phyloP scores from a whole-genome alignment of 2,113 vertebrate genomes.

The Xyliphius kryptos region DNA sequence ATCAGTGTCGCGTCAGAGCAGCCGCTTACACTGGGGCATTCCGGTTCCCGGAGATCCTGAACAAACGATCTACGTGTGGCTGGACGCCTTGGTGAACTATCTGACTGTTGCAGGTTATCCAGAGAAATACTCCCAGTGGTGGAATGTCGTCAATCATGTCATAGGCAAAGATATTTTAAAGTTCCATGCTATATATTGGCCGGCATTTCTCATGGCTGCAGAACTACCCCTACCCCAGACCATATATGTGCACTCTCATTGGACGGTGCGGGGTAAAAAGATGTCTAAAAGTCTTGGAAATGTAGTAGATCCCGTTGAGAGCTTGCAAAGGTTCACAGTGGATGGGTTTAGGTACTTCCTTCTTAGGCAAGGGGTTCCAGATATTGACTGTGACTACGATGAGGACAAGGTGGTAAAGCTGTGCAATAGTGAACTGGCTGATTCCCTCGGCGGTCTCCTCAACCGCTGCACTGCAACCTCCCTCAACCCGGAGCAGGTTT shows the following conservation, averaged over 20 bases:
- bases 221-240: constrained; percentile 72
- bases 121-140: constrained; percentile 62
- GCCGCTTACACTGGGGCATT: constrained; percentile 86
- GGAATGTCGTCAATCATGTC: constrained; percentile 69
- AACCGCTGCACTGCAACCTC: constrained; percentile 79
- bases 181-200: constrained; percentile 94
- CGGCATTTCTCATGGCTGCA: constrained; percentile 80
- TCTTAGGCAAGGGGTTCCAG: constrained; percentile 84
- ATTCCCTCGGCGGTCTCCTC: constrained; percentile 84
- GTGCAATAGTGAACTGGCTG: constrained; percentile 82
- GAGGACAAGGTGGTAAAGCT: constrained; percentile 79
- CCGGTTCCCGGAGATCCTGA: constrained; percentile 76
- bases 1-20: constrained; percentile 83
- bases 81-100: constrained; percentile 93
- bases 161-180: constrained; percentile 95
- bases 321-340: constrained; percentile 63
- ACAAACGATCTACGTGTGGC: constrained; percentile 91
- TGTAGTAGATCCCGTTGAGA: constrained; percentile 73
- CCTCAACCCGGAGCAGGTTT: constrained; percentile 80
- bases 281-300: constrained; percentile 98
- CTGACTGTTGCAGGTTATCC: constrained; percentile 84
- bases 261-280: constrained; percentile 86
- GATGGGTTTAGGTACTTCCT: constrained; percentile 93
- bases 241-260: constrained; percentile 89
- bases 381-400: constrained; percentile 83